Percentiles rank a stretch among this genome's conserved stretches.
These are phyloP conservation scores for Sepiola atlantica DNA, from an alignment of 2,888 invertebrate species.

Conservation along the genomic window DNA sequence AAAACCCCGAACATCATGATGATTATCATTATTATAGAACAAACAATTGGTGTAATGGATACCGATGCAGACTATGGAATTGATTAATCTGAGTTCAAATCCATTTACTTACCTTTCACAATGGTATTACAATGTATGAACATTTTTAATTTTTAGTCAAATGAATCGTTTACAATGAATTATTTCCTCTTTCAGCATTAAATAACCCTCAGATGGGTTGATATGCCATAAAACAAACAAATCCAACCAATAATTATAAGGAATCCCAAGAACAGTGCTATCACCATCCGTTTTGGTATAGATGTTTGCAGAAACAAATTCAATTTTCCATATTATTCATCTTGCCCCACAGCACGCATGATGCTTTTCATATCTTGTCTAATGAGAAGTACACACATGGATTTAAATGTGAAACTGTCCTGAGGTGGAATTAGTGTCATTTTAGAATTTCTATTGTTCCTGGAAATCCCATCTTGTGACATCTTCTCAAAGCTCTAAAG, in stretches of 20 bases:
- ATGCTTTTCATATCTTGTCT: not conserved
- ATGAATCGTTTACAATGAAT: no score
- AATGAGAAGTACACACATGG: not conserved
- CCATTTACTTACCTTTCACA: no score
- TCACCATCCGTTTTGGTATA: not conserved
- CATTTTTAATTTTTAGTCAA: no score
- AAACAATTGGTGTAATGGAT: no score
- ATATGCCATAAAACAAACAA: not conserved
- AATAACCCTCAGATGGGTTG: not conserved
- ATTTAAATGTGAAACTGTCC: not conserved
- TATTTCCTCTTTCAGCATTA: not conserved
- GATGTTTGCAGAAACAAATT: not conserved
- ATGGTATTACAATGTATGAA: no score
- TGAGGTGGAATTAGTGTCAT: not conserved
- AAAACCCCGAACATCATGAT: no score
- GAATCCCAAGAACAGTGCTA: not conserved
- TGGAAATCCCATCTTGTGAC: not conserved
- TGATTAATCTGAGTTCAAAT: no score
- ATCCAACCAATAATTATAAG: not conserved
- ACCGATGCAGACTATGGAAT: no score
- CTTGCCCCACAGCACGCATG: not conserved
- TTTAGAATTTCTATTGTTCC: constrained; percentile 2
- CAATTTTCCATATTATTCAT: not conserved
- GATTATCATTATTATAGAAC: no score
- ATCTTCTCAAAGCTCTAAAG: not conserved